phyloP scores from a whole-genome alignment of 2,113 vertebrate genomes.

The Indicator indicator region DNA sequence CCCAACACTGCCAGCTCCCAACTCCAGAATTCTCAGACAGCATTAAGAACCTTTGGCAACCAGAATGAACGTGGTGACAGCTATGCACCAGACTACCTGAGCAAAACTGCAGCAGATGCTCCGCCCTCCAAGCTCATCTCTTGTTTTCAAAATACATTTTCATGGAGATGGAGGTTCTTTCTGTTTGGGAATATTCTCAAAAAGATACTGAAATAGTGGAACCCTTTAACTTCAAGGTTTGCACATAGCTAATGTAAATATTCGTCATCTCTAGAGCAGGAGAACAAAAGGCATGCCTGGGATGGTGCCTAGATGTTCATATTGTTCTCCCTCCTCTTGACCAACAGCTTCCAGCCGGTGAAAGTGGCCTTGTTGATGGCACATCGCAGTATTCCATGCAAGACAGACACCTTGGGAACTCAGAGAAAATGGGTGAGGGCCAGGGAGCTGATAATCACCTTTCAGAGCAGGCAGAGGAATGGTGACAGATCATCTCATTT shows the following conservation, averaged over 20 bases:
- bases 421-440: not conserved
- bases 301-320: not conserved
- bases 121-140: not conserved
- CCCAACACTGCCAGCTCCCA: not conserved
- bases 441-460: not conserved
- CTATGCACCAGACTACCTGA: not conserved
- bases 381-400: not conserved
- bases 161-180: not conserved
- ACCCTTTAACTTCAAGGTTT: not conserved
- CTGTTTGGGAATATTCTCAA: not conserved
- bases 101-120: not conserved
- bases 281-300: not conserved
- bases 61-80: not conserved
- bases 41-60: not conserved
- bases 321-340: not conserved
- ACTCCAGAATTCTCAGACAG: not conserved
- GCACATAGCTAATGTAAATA: not conserved
- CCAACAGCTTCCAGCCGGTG: not conserved
- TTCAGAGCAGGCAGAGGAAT: not conserved
- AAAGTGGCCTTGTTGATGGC: not conserved
- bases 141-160: not conserved
- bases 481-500: not conserved
- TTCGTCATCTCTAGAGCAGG: not conserved
- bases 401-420: not conserved
- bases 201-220: not conserved